These are phyloP conservation scores for Apostichopus parvimensis DNA, from an alignment of 35 echinoderm and acorn worm species.

Conservation along the genomic window DNA sequence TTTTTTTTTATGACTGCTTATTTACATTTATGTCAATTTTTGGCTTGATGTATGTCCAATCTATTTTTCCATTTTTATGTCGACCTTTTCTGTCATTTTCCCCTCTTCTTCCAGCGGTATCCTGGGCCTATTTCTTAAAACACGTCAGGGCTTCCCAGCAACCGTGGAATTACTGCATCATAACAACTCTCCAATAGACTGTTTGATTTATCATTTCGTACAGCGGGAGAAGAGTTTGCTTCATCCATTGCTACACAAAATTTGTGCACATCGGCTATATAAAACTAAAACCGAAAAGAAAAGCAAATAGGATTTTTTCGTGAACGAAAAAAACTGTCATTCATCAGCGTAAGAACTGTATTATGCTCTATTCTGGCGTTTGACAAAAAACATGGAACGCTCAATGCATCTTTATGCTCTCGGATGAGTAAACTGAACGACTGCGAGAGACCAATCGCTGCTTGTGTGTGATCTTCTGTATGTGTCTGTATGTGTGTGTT, in stretches of 20 bases:
- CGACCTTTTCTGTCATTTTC: too few species aligned
- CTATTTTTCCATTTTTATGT: too few species aligned
- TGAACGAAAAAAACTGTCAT: too few species aligned
- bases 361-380: too few species aligned
- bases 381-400: too few species aligned
- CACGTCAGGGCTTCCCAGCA: background rate
- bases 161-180: background rate
- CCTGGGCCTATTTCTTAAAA: background rate
- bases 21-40: background rate
- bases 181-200: background rate
- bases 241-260: background rate
- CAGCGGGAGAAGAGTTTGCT: background rate
- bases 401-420: background rate
- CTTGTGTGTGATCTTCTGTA: background rate
- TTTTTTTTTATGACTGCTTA: background rate
- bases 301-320: too few species aligned
- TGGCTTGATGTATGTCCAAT: background rate
- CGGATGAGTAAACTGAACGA: background rate
- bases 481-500: too few species aligned
- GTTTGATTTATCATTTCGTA: background rate
- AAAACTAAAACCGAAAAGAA: background rate
- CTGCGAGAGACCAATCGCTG: background rate
- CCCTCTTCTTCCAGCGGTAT: background rate
- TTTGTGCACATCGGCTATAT: background rate
- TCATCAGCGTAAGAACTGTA: too few species aligned